Evolutionary conservation across 2,113 vertebrate species (phyloP).

Genomic region (Xenopus tropicalis): DNA sequence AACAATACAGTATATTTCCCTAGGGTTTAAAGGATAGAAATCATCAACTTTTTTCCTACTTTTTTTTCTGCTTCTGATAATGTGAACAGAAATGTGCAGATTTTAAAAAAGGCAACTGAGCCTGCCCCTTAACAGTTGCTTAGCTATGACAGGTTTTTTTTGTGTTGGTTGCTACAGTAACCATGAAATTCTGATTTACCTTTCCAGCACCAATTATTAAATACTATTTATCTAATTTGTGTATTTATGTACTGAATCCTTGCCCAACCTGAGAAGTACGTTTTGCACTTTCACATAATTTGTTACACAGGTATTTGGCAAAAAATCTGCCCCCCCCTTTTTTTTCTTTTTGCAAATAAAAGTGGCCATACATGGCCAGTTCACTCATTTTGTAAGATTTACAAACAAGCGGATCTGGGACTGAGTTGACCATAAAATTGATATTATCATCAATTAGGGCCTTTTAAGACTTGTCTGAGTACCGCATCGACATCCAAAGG

Average conservation of each 20-base stretch:
- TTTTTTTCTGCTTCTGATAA: too few species aligned
- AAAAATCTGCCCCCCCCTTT: background rate
- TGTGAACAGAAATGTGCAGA: too few species aligned
- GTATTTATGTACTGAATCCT: background rate
- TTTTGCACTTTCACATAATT: background rate
- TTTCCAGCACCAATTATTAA: background rate
- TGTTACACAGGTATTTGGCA: background rate
- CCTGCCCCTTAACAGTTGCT: background rate
- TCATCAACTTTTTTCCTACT: too few species aligned
- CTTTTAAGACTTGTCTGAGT: too few species aligned
- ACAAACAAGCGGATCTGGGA: too few species aligned
- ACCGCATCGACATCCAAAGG: too few species aligned
- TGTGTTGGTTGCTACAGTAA: conserved; percentile 12
- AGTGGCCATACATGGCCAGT: background rate
- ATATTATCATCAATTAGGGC: too few species aligned
- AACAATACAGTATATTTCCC: too few species aligned
- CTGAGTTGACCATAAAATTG: too few species aligned
- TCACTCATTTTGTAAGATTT: too few species aligned
- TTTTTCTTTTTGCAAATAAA: background rate
- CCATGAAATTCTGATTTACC: conserved; percentile 4
- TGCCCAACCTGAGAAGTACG: background rate
- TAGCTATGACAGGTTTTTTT: conserved; percentile 6
- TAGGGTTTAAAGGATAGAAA: too few species aligned
- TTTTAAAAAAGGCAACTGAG: too few species aligned
- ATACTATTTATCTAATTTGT: conserved; percentile 19